A percentile compares a stretch with the other conserved stretches of the same genome.
Conservation (phyloP, 2,888 invertebrate species). For the Hymenopus coronatus region DNA sequence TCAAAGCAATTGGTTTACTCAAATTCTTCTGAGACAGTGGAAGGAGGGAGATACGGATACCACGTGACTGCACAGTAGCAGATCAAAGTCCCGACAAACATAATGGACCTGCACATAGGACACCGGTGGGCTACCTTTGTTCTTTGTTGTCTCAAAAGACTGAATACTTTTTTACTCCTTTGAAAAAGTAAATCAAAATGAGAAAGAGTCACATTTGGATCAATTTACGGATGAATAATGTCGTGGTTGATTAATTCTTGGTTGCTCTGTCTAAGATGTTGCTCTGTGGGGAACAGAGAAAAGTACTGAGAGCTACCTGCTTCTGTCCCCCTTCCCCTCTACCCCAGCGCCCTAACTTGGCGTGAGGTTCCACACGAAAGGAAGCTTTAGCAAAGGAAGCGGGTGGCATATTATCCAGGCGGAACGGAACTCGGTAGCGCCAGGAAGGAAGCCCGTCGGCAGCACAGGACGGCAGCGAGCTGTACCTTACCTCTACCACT, state of each 20-base stretch:
- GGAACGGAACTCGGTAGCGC: neutral
- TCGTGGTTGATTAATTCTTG: neutral
- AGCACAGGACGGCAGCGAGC: neutral
- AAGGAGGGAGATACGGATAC: too few relatives aligned
- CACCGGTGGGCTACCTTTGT: too few relatives aligned
- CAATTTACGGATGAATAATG: neutral
- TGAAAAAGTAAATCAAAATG: too few relatives aligned
- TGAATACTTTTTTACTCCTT: too few relatives aligned
- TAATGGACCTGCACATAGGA: too few relatives aligned
- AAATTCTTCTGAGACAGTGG: too few relatives aligned
- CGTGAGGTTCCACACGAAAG: neutral
- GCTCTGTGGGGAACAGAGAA: neutral
- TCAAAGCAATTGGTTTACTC: too few relatives aligned
- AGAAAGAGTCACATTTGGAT: too few relatives aligned
- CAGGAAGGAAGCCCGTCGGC: neutral
- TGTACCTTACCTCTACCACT: neutral
- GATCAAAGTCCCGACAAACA: too few relatives aligned
- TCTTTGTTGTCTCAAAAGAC: too few relatives aligned
- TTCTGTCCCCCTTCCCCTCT: too few relatives aligned
- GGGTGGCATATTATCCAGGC: neutral
- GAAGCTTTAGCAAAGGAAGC: neutral
- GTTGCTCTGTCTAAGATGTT: neutral
- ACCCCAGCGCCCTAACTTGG: neutral
- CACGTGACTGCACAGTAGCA: too few relatives aligned
- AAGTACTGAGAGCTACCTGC: neutral